Base-by-base conservation (phyloP, 2,888 invertebrate genomes). In the Priocnemis perturbator region DNA sequence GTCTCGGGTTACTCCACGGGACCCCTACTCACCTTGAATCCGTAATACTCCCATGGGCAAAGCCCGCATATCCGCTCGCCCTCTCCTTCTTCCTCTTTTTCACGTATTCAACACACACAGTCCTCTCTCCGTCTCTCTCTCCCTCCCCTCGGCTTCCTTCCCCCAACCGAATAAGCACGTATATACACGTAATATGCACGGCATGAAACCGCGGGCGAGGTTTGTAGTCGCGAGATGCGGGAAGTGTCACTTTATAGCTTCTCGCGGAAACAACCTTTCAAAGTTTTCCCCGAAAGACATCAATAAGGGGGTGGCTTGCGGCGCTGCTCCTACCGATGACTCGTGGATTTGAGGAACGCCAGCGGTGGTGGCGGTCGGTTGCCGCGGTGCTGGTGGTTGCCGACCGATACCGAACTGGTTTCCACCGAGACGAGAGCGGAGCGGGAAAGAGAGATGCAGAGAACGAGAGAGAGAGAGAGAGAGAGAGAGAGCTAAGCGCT, bases 21-120 rank as follows among this genome's bases (percentile, higher is more conserved):
- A 82, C 77, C 78, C 76, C 80, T 80, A 81, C 78, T 83, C 81
- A 81, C 81, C 82, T 82, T 81, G 84, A 83, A 82, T 84, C 83
- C 81, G 76, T 83, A 80, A 83, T 83, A 83, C 81, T 82, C 83
- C 84, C 85, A 78, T 73, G 85, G 80, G 81, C 77, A 73, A 81
- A 78, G 64, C 77, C 79, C 79, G 79, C 81, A 82, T 83, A 78
- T 82, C 76, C 76, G 72, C 71, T 75, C 78, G 64, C 60, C 67
- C 50, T n/a, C 57, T 64, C 61, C 45, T 59, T 47, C 30, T 9
- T 17, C 44, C 2, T 19, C 17, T 56, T 63, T 37, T 37, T 11
- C 37, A 3, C 11, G 37, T 11, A 11, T 37, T 37, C 37, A 37
- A 3, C 37, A 37, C 37, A 37, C 57, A 48, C 57, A 26, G 55